Evolutionary conservation across 2,113 vertebrate genomes (phyloP).

Genomic region (Alectura lathami): DNA sequence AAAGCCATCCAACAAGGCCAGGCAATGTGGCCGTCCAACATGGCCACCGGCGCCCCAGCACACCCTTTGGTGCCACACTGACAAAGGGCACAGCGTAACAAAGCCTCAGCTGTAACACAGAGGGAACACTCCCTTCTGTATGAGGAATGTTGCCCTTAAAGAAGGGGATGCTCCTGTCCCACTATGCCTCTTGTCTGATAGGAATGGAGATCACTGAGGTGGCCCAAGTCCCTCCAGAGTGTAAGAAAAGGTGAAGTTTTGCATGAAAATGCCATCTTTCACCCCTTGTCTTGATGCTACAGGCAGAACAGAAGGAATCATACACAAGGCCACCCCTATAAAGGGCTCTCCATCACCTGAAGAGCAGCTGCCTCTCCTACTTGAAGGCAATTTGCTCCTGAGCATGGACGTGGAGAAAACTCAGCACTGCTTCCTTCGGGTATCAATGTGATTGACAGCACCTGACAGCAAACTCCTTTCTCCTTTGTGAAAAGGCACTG

Average conservation of each 20-base stretch:
- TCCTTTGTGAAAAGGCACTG: neutral
- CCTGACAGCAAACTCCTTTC: neutral
- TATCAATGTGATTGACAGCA: neutral
- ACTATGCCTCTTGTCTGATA: neutral
- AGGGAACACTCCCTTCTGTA: accelerated
- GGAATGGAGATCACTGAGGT: neutral
- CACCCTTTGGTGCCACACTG: accelerated
- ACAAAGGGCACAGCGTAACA: accelerated
- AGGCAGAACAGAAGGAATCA: neutral
- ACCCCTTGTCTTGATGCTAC: accelerated
- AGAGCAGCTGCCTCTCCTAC: neutral
- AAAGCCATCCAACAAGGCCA: neutral
- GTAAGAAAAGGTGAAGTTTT: neutral
- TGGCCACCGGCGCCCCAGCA: neutral
- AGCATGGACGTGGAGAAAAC: neutral
- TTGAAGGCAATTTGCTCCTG: neutral
- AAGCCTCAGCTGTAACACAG: accelerated
- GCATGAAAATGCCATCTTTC: neutral
- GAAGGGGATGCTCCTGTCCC: neutral
- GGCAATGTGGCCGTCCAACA: accelerated
- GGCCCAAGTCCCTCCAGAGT: accelerated
- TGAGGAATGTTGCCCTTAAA: too few species aligned
- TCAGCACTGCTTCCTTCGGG: neutral
- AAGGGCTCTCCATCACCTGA: neutral
- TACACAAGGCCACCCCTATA: accelerated